A percentile compares a stretch with the other conserved stretches of the same genome.
Evolutionary conservation across 1,140 invertebrate genomes (phyloP).

Genomic region (Acromyrmex charruanus): DNA sequence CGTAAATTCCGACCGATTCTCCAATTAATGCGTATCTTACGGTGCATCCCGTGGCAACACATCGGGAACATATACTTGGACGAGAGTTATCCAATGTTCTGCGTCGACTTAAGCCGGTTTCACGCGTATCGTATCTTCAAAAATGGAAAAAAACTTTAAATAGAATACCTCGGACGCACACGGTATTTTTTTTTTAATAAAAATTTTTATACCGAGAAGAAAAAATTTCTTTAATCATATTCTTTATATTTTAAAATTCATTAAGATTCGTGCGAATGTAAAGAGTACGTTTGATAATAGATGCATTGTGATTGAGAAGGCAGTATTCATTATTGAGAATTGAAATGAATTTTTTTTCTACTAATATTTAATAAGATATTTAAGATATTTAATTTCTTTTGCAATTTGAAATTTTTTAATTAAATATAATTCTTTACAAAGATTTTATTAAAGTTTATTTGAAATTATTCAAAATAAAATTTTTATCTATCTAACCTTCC

Average conservation of each 20-base stretch:
- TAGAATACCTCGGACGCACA: neutral
- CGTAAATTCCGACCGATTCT: slow-evolving; percentile 60
- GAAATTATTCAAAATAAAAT: neutral
- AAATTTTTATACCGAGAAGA: neutral
- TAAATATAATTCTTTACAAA: neutral
- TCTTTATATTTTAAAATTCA: neutral
- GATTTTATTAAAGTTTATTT: neutral
- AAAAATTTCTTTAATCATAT: neutral
- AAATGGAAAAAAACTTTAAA: slow-evolving; percentile 9
- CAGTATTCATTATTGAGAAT: neutral
- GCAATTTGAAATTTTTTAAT: neutral
- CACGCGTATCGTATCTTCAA: slow-evolving; percentile 8
- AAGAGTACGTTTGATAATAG: neutral
- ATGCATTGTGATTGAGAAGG: neutral
- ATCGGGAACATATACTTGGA: slow-evolving; percentile 48
- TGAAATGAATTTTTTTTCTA: neutral
- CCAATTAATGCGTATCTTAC: slow-evolving; percentile 63
- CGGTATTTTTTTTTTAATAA: neutral
- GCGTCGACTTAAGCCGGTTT: slow-evolving; percentile 53
- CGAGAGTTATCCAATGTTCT: slow-evolving; percentile 35
- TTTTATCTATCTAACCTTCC: neutral
- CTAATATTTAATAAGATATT: too few species aligned
- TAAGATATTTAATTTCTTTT: too few species aligned
- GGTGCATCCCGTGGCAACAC: slow-evolving; percentile 50
- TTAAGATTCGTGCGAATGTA: neutral